These are phyloP conservation scores for Pomatorhinus ruficollis DNA, from an alignment of 2,113 vertebrate genomes.

Conservation along the genomic window DNA sequence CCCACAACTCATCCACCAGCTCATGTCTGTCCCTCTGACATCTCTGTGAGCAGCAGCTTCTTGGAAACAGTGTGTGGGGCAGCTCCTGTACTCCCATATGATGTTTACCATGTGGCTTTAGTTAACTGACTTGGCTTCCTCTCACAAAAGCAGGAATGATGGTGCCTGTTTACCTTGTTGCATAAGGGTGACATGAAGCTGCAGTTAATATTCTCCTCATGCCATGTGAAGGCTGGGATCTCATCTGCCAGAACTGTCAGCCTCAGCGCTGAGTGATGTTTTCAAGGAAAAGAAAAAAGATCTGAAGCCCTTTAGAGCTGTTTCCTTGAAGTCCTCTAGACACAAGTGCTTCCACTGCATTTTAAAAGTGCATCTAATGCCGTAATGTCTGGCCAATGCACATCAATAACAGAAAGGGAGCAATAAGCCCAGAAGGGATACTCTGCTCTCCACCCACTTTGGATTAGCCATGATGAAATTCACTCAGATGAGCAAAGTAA, in stretches of 20 bases:
- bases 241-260: constrained; percentile 38
- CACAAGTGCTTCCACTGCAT: not conserved
- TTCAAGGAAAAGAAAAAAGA: not conserved
- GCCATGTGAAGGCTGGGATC: constrained; percentile 3
- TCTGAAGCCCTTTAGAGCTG: not conserved
- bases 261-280: not conserved
- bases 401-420: not conserved
- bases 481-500: not conserved
- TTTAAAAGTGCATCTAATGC: not conserved
- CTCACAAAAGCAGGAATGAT: not conserved
- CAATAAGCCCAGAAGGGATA: not conserved
- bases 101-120: not conserved
- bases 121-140: not conserved
- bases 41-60: not conserved
- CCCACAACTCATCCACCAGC: not conserved
- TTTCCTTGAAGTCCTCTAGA: constrained; percentile 8
- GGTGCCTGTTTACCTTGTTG: constrained; percentile 4
- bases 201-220: constrained; percentile 51
- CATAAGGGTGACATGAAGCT: constrained; percentile 11
- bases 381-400: not conserved
- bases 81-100: not conserved
- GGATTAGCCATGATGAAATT: not conserved
- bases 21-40: not conserved
- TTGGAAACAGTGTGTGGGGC: not conserved
- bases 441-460: not conserved